phyloP scores from a whole-genome alignment of 2,113 vertebrate genomes.

The crab-eating macaque (Macaca fascicularis) region DNA sequence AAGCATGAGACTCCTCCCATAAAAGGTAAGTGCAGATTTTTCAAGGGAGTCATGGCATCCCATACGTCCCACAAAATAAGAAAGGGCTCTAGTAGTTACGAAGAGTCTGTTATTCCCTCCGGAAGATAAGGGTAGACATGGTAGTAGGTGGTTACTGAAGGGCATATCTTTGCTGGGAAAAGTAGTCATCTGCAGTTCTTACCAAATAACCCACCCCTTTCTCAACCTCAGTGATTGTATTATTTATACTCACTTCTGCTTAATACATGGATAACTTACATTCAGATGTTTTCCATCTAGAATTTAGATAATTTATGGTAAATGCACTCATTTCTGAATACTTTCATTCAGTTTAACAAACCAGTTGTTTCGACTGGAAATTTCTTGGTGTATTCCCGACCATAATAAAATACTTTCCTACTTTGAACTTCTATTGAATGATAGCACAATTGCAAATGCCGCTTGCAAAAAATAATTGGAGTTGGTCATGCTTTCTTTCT shows the following conservation, averaged over 20 bases:
- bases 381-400: neutral
- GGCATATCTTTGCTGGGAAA: neutral
- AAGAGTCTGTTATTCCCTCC: neutral
- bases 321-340: neutral
- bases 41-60: neutral
- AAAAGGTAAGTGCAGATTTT: neutral
- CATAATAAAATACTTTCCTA: neutral
- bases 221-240: neutral
- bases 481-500: constrained; percentile 7
- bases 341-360: neutral
- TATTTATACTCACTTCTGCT: neutral
- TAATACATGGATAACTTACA: neutral
- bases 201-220: neutral
- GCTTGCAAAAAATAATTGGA: constrained; percentile 52
- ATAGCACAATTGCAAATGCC: neutral
- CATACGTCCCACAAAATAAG: neutral
- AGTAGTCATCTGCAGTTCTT: neutral
- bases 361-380: neutral
- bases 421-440: neutral
- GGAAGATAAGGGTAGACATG: neutral
- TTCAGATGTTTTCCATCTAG: neutral
- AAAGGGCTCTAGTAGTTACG: neutral
- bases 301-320: neutral
- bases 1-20: neutral
- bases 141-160: neutral